These are phyloP conservation scores for Cryptomyrus ogoouensis DNA, from an alignment of 2,113 vertebrate genomes.

Conservation along the genomic window DNA sequence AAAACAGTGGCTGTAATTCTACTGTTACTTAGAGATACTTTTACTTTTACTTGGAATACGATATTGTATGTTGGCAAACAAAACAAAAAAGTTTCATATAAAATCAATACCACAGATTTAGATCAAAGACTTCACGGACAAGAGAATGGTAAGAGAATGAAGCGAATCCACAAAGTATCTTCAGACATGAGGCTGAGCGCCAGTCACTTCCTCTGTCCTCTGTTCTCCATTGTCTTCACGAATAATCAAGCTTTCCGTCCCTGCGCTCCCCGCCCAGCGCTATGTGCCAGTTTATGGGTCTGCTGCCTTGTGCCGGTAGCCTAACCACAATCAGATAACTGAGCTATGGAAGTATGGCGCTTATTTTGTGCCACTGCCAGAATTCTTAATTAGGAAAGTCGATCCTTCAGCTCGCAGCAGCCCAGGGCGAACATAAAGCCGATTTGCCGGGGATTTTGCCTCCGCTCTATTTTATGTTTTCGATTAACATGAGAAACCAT, in stretches of 20 bases:
- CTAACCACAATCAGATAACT: background rate
- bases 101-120: background rate
- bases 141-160: background rate
- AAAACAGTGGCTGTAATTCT: background rate
- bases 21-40: background rate
- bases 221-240: background rate
- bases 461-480: background rate
- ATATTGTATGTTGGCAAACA: background rate
- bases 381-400: background rate
- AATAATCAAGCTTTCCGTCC: constrained; percentile 3
- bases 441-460: background rate
- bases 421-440: background rate
- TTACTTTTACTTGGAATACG: background rate
- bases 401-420: background rate
- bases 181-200: background rate
- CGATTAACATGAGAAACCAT: background rate
- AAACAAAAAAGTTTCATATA: background rate
- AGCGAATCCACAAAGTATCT: background rate
- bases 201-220: background rate
- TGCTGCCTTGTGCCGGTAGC: background rate
- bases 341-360: background rate
- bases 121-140: background rate
- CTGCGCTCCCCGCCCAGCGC: background rate
- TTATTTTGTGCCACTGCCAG: background rate
- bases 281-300: background rate